These are phyloP conservation scores for Zapornia atra DNA, from an alignment of 2,113 vertebrate species.

Conservation along the genomic window DNA sequence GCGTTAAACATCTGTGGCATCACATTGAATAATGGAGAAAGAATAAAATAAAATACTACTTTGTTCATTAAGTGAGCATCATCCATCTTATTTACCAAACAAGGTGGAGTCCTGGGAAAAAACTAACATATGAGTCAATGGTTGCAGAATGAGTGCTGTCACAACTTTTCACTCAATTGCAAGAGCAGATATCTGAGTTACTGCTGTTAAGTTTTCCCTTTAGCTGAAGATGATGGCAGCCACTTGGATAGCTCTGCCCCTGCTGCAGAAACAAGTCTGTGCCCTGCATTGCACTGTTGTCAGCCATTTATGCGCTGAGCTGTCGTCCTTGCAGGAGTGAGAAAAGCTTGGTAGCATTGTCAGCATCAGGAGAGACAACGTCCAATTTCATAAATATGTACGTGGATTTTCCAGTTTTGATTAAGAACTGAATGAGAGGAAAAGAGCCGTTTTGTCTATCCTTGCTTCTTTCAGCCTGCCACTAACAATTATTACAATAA, in stretches of 20 bases:
- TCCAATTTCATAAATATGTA: background rate
- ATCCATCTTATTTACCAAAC: background rate
- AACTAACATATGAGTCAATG: background rate
- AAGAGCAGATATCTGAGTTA: background rate
- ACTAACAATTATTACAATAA: background rate
- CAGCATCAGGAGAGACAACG: background rate
- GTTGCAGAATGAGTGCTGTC: background rate
- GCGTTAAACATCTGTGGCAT: background rate
- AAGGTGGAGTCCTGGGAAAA: background rate
- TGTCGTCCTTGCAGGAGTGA: background rate
- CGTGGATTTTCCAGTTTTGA: background rate
- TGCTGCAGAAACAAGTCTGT: background rate
- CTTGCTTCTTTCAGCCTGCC: background rate
- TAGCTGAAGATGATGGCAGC: background rate
- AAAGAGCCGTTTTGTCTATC: background rate
- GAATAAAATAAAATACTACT: background rate
- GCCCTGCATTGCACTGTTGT: background rate
- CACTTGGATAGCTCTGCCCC: background rate
- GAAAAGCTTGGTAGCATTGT: background rate
- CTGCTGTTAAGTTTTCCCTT: background rate
- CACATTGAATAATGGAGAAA: background rate
- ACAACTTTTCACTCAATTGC: no score
- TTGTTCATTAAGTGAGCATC: background rate
- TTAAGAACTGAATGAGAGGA: background rate
- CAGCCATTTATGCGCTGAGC: background rate